Conservation (phyloP, 2,797 vertebrate species). For the Pseudochirops corinnae region DNA sequence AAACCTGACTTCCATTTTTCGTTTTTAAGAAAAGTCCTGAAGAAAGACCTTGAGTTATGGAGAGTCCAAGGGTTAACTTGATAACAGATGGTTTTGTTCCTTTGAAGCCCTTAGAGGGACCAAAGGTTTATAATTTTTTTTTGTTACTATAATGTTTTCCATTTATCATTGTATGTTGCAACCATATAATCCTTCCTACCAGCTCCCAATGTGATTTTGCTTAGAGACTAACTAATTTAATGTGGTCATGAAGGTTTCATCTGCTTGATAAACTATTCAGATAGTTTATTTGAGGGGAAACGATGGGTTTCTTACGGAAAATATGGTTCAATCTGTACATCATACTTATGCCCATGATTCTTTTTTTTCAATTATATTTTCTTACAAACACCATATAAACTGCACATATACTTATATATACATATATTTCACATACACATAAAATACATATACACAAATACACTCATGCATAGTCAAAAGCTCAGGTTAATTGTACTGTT, state of each 20-base stretch:
- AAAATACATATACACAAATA: no score
- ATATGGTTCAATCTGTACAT: background rate
- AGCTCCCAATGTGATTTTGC: constrained; percentile 57
- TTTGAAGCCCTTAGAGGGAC: constrained; percentile 61
- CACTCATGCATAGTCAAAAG: background rate
- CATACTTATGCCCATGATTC: background rate
- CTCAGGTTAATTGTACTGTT: background rate
- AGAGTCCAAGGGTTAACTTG: constrained; percentile 74
- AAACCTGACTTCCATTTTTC: background rate
- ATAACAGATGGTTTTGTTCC: constrained; percentile 57
- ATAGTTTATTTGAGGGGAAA: background rate
- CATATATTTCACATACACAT: background rate
- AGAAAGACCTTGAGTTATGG: constrained; percentile 66
- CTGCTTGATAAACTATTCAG: background rate
- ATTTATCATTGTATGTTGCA: constrained; percentile 1
- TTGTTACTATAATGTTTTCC: constrained; percentile 7
- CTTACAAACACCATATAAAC: background rate
- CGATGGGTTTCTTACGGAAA: background rate
- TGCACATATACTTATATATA: background rate
- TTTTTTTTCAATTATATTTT: background rate
- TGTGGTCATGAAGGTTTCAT: background rate
- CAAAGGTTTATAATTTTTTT: constrained; percentile 53
- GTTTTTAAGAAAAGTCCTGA: constrained; percentile 20
- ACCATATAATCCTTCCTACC: background rate
- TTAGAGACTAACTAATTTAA: constrained; percentile 13